Percentiles rank a stretch among this genome's conserved stretches.
Conservation (phyloP, 2,113 vertebrate species). For the Poeciliopsis occidentalis region DNA sequence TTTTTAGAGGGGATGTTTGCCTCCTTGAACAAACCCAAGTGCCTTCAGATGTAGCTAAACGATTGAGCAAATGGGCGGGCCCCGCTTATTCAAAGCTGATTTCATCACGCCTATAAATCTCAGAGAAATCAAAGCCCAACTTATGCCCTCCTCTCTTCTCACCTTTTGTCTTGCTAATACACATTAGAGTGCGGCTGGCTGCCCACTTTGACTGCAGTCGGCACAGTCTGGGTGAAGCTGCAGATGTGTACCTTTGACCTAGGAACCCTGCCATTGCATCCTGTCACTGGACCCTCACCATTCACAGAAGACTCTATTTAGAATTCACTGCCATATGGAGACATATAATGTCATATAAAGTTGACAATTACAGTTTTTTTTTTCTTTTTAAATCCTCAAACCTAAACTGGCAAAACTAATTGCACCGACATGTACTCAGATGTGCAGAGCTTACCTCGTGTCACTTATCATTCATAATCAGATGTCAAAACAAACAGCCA, state of each 20-base stretch:
- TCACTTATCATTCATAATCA: slow-evolving; percentile 34
- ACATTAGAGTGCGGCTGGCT: slow-evolving; percentile 80
- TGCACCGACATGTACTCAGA: slow-evolving; percentile 16
- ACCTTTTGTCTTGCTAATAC: slow-evolving; percentile 84
- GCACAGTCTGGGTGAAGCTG: slow-evolving; percentile 70
- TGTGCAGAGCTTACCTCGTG: slow-evolving; percentile 10
- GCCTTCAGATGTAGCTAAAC: slow-evolving; percentile 78
- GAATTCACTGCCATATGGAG: slow-evolving; percentile 40
- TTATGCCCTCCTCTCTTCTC: slow-evolving; percentile 51
- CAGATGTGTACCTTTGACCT: slow-evolving; percentile 80
- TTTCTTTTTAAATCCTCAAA: not conserved
- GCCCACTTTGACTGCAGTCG: slow-evolving; percentile 76
- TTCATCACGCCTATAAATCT: slow-evolving; percentile 84
- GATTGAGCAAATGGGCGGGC: slow-evolving; percentile 73
- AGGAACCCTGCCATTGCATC: slow-evolving; percentile 67
- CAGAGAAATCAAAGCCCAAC: slow-evolving; percentile 78
- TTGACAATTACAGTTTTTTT: slow-evolving; percentile 12
- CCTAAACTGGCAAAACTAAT: not conserved
- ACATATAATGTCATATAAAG: slow-evolving; percentile 3
- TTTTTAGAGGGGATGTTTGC: slow-evolving; percentile 43
- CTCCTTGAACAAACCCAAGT: slow-evolving; percentile 71
- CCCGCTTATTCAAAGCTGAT: slow-evolving; percentile 74
- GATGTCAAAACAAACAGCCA: slow-evolving; percentile 5
- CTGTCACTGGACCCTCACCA: slow-evolving; percentile 46
- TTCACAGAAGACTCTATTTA: slow-evolving; percentile 51